Conservation (phyloP, 2,797 vertebrate genomes). For the Paratrypauchen microcephalus region DNA sequence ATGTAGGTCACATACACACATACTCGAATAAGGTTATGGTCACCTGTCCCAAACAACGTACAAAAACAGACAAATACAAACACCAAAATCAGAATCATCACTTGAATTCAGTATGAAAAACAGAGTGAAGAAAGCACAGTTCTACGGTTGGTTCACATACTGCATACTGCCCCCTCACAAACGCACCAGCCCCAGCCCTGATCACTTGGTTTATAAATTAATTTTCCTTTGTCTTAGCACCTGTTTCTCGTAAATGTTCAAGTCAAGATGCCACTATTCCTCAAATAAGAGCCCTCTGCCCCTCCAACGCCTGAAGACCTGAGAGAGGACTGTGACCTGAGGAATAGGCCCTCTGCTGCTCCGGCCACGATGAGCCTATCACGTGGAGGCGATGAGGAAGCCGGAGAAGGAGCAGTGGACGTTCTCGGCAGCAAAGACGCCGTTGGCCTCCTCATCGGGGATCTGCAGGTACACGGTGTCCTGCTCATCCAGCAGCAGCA, state of each 20-base stretch:
- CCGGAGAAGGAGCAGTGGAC: conserved; percentile 99
- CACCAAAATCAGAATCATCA: conserved; percentile 68
- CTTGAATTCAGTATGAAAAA: conserved; percentile 71
- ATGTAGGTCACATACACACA: conserved; percentile 79
- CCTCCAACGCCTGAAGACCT: conserved; percentile 67
- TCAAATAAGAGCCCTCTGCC: conserved; percentile 76
- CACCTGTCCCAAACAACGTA: conserved; percentile 67
- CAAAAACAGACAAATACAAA: conserved; percentile 71
- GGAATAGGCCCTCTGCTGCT: conserved; percentile 77
- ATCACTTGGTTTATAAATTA: conserved; percentile 82
- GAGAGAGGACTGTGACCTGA: conserved; percentile 73
- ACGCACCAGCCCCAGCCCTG: conserved; percentile 76
- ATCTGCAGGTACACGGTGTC: conserved; percentile 96
- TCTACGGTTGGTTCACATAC: conserved; percentile 76
- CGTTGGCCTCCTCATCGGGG: conserved; percentile 91
- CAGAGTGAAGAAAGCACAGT: conserved; percentile 68
- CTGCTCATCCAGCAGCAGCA: conserved; percentile 89
- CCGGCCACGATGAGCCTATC: conserved; percentile 73
- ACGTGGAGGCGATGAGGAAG: conserved; percentile 92
- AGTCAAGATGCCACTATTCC: conserved; percentile 79
- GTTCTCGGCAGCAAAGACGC: conserved; percentile 93
- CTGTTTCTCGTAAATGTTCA: conserved; percentile 79
- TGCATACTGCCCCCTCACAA: conserved; percentile 74
- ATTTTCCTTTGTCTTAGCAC: conserved; percentile 80
- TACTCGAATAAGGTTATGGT: conserved; percentile 72